Evolutionary conservation across 2,888 invertebrate species (phyloP).

Genomic region (Hololepta plana): DNA sequence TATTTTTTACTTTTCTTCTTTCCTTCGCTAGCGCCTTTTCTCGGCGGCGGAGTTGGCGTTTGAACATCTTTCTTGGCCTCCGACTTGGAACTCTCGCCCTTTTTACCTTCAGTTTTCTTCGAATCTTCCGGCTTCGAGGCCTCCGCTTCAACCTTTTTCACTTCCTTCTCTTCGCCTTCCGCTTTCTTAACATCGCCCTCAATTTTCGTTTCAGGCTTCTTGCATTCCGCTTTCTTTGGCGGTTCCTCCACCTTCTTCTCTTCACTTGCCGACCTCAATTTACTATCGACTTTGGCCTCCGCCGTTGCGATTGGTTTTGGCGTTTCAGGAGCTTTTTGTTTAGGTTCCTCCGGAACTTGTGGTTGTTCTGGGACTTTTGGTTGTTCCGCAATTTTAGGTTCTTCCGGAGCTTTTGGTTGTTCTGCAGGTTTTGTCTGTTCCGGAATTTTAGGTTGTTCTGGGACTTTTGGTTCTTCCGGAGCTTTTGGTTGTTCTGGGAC

Average conservation of each 20-base stretch:
- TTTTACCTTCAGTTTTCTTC: slow-evolving; percentile 1
- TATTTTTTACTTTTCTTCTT: slow-evolving; percentile 13
- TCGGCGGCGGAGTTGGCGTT: slow-evolving; percentile 17
- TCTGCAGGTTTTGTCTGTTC: slow-evolving; percentile 8
- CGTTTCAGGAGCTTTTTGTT: slow-evolving; percentile 3
- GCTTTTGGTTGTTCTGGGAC: background rate
- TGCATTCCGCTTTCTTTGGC: background rate
- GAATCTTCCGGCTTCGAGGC: background rate
- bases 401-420: slow-evolving; percentile 8
- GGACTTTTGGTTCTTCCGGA: slow-evolving; percentile 4
- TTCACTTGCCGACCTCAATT: slow-evolving; percentile 4
- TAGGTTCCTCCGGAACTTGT: background rate
- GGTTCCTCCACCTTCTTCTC: slow-evolving; percentile 4
- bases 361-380: background rate
- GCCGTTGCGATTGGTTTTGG: slow-evolving; percentile 3
- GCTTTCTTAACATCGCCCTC: background rate
- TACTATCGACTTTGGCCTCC: slow-evolving; percentile 3
- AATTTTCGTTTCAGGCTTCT: slow-evolving; percentile 2
- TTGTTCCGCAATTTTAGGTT: slow-evolving; percentile 8
- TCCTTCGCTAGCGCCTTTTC: slow-evolving; percentile 20
- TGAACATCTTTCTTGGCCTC: background rate
- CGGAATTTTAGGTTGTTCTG: slow-evolving; percentile 8
- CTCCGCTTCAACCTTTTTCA: slow-evolving; percentile 4
- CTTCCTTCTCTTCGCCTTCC: slow-evolving; percentile 2
- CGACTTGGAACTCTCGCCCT: background rate